Percentiles rank a stretch among this genome's conserved stretches.
phyloP scores from a whole-genome alignment of 2,888 invertebrate species.

The Drosophila gaucha region DNA sequence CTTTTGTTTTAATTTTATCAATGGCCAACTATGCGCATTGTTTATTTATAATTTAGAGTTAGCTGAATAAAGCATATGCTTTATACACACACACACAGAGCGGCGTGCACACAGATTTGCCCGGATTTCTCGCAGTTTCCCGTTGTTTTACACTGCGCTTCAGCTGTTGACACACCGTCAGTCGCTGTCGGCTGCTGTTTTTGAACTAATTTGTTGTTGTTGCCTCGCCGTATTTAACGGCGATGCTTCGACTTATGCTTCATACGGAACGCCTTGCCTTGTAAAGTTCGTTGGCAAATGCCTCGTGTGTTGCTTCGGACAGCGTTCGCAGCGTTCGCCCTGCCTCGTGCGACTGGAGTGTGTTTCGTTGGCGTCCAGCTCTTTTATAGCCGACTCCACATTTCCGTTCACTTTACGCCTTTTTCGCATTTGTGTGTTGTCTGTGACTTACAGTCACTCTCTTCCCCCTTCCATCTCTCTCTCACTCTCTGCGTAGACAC shows the following conservation, averaged over 20 bases:
- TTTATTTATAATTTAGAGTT: conserved; percentile 68
- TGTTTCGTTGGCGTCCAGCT: conserved; percentile 45
- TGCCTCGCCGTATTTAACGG: conserved; percentile 34
- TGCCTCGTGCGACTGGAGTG: conserved; percentile 65
- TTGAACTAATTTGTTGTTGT: conserved; percentile 66
- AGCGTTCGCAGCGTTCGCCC: conserved; percentile 35
- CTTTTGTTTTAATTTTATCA: conserved; percentile 51
- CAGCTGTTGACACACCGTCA: conserved; percentile 37
- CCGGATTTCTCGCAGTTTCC: conserved; percentile 42
- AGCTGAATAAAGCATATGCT: conserved; percentile 48
- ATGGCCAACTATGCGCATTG: conserved; percentile 31
- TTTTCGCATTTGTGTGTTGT: conserved; percentile 20
- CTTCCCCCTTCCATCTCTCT: background rate
- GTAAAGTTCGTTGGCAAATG: conserved; percentile 25
- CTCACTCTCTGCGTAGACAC: conserved; percentile 14
- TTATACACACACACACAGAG: background rate
- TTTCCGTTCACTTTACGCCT: conserved; percentile 45
- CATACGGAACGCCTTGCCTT: conserved; percentile 17
- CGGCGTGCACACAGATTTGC: conserved; percentile 20
- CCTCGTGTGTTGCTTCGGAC: conserved; percentile 32
- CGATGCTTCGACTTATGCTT: conserved; percentile 36
- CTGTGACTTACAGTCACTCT: conserved; percentile 7
- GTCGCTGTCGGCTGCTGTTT: conserved; percentile 60
- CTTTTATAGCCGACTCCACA: conserved; percentile 70
- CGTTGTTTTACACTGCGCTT: conserved; percentile 44